Conservation (phyloP, 1,140 invertebrate species). For the Lutraria rhynchaena region DNA sequence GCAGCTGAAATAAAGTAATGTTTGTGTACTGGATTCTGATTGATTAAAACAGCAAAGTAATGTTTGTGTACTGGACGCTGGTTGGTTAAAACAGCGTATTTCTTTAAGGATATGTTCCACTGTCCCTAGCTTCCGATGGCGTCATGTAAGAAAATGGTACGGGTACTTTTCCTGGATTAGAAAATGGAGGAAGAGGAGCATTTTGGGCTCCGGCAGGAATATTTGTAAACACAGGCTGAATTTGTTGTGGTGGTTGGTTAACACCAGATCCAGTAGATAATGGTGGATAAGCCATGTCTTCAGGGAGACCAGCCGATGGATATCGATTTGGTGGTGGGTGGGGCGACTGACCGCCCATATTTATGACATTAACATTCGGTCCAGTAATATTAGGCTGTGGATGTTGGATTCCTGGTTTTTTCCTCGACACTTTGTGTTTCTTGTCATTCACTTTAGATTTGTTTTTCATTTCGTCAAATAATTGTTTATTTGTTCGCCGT, state of each 20-base stretch:
- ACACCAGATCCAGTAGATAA: neutral
- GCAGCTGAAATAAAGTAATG: too few relatives aligned
- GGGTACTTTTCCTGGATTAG: neutral
- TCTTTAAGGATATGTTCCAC: neutral
- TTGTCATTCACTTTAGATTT: neutral
- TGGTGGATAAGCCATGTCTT: neutral
- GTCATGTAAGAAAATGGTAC: neutral
- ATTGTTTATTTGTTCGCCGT: neutral
- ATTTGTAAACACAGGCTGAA: neutral
- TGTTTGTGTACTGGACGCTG: too few relatives aligned
- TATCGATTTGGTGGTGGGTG: neutral
- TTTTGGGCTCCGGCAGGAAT: neutral
- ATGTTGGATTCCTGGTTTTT: neutral
- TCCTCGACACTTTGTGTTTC: neutral
- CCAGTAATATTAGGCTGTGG: constrained; percentile 1
- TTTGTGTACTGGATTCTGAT: too few relatives aligned
- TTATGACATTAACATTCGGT: constrained; percentile 7
- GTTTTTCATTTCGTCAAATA: neutral
- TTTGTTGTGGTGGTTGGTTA: neutral
- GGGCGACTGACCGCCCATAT: neutral
- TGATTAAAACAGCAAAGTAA: too few relatives aligned
- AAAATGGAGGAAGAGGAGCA: neutral
- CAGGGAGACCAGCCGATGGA: too few relatives aligned
- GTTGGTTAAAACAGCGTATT: too few relatives aligned
- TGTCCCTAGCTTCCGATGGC: neutral